A percentile compares a stretch with the other conserved stretches of the same genome.
Conservation (phyloP, 2,888 invertebrate species). For the Baronia brevicornis region DNA sequence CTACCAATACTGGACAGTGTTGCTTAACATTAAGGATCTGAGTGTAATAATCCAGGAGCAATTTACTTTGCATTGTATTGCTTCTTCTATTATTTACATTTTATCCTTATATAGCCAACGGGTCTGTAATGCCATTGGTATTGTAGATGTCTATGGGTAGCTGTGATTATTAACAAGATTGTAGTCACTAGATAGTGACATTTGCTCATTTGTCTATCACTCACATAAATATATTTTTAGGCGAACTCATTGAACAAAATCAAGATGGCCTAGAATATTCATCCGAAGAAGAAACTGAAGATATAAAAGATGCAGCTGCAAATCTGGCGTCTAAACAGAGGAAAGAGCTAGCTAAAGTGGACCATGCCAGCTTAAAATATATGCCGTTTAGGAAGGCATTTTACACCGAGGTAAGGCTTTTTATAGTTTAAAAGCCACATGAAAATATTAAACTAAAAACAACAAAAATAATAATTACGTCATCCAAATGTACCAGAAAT, state of each 20-base stretch:
- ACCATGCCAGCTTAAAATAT: conserved; percentile 91
- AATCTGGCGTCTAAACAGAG: conserved; percentile 92
- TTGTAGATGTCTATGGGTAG: conserved; percentile 5
- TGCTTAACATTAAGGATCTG: too few relatives aligned
- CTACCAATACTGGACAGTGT: too few relatives aligned
- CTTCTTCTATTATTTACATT: too few relatives aligned
- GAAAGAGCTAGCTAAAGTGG: conserved; percentile 95
- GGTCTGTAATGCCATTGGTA: too few relatives aligned
- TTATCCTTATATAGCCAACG: too few relatives aligned
- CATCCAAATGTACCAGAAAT: too few relatives aligned
- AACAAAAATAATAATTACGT: too few relatives aligned
- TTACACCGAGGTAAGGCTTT: conserved; percentile 89
- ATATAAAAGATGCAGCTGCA: conserved; percentile 92
- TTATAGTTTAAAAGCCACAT: too few relatives aligned
- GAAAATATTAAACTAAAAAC: too few relatives aligned
- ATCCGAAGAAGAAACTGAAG: conserved; percentile 97
- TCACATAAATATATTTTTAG: conserved; percentile 43
- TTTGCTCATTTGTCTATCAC: not conserved
- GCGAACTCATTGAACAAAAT: conserved; percentile 99
- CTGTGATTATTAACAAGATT: conserved; percentile 3
- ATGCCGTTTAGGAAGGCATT: conserved; percentile 94
- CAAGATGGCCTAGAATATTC: conserved; percentile 98
- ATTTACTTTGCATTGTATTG: too few relatives aligned
- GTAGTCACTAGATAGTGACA: not conserved
- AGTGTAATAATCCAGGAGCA: too few relatives aligned